Evolutionary conservation across 2,797 vertebrate genomes (phyloP), one percentile per base, ranked within the genome.

Genomic region (Pseudochirops cupreus): DNA sequence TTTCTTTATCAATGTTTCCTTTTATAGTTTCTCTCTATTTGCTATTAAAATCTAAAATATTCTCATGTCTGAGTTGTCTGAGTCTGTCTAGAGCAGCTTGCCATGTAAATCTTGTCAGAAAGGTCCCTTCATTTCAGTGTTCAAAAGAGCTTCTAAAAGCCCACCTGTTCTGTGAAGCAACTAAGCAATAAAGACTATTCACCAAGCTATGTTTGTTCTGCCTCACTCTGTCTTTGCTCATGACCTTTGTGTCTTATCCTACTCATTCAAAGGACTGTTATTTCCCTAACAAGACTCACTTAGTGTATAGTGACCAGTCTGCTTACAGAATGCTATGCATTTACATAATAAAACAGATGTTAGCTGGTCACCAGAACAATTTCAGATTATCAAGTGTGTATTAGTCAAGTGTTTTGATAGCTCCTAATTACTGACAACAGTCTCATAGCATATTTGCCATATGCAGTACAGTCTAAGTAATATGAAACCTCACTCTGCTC

Each of bases 371-470:
- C 56, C 92, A 90, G 59, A 53, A 91, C 91, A 87, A 95, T 95
- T 97, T 94, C 91, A 95, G 94, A 96, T 98, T 96, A 97, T 93
- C 96, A 97, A 96, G 95, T 97, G 94, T 96, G 96, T 97, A 98
- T 97, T 93, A 97, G 95, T 92, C 95, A 97, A 93, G 94, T 95
- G 93, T 96, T 96, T 97, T 96, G 94, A 96, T 97, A 97, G 94
- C 89, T 97, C 94, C 96, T 97, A 97, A 97, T 97, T 97, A 97
- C 92, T 95, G 92, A 97, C 96, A 97, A 95, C 94, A 95, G 92
- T 94, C 91, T 95, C 93, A 33, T 74, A 62, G 96, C 96, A 95
- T 94, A 92, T 94, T 62, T n/a, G 90, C 55, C 90, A 31, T 29
- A 92, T 96, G 93, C 92, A 93, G 92, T 26, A 92, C 0, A 90